Base-by-base conservation (phyloP, 2,888 invertebrate genomes). In the Scaptomyza cyrtandrae region DNA sequence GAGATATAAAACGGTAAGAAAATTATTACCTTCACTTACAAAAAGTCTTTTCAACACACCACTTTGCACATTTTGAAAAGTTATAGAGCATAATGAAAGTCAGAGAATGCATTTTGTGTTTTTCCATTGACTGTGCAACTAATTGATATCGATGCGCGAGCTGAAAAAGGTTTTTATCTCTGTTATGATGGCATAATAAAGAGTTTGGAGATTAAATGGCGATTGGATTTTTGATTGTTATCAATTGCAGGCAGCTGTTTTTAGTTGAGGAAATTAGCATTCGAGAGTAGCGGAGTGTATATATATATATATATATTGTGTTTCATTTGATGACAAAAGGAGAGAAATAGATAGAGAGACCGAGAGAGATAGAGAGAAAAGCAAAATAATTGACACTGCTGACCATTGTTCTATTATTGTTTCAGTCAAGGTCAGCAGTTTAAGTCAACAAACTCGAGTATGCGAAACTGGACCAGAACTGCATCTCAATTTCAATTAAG, bases 401-500 rank as follows among this genome's bases (percentile, higher is more conserved):
- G 37, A 10, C 3, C n/a, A 14, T 43, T 39, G 19, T 14, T 41
- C 39, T 35, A 6, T 14, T 35, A 35, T 24, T 2, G n/a, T 14
- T 49, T 13, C n/a, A 29, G 16, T 27, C 71, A 75, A 62, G 65
- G 65, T 74, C 61, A 45, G 19, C 11, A 14, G 24, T 2, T 48
- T 44, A 53, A 53, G 45, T 46, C 54, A 49, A 56, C 33, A 31
- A 31, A 31, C 31, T 6, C 27, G 6, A 4, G 3, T 6, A 27
- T 1, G 6, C 27, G 9, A 9, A 6, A 53, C 33, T 31, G 41
- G 24, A 29, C 5, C n/a, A 49, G 4, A 52, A 27, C 43, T 54
- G 29, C 39, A 72, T 52, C 69, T 83, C 71, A 62, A 73, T 70
- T 81, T 76, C 78, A 81, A 84, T 81, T 84, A 78, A 66, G 66